A percentile compares a stretch with the other conserved stretches of the same genome.
These are phyloP conservation scores for Synanthedon formicaeformis DNA, from an alignment of 2,888 invertebrate genomes.

Conservation along the genomic window DNA sequence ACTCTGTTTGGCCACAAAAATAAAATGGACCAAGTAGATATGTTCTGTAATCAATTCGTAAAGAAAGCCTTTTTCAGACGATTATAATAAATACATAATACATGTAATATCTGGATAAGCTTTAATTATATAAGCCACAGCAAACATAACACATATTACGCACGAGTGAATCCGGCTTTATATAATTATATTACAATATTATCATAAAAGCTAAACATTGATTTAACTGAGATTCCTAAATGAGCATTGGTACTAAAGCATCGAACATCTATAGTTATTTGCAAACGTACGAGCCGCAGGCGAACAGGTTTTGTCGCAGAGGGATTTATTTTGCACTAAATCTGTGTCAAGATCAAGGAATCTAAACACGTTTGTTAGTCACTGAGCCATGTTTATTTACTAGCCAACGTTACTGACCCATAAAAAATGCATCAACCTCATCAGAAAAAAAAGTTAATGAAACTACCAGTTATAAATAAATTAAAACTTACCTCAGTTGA, in stretches of 20 bases:
- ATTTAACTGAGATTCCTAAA: neutral
- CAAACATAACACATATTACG: too few relatives aligned
- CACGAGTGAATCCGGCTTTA: too few relatives aligned
- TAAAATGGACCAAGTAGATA: too few relatives aligned
- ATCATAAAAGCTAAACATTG: neutral
- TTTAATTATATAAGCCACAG: too few relatives aligned
- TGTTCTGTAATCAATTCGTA: too few relatives aligned
- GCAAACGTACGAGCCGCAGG: conserved; percentile 22
- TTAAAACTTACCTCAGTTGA: neutral
- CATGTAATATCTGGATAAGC: too few relatives aligned
- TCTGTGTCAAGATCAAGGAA: conserved; percentile 68
- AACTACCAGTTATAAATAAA: neutral
- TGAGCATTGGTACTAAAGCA: conserved; percentile 2
- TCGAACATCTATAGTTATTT: conserved; percentile 21
- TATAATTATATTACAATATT: neutral
- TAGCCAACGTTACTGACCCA: conserved; percentile 39
- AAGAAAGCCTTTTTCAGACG: too few relatives aligned
- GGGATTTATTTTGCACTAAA: conserved; percentile 50
- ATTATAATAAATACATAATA: too few relatives aligned
- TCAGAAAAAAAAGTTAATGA: neutral
- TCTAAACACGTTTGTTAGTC: conserved; percentile 47
- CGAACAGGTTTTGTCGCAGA: conserved; percentile 46
- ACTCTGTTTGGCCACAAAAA: too few relatives aligned
- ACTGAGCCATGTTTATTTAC: conserved; percentile 31
- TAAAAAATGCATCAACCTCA: conserved; percentile 29